Evolutionary conservation across 2,113 vertebrate genomes (phyloP).

Genomic region (Mastomys coucha): DNA sequence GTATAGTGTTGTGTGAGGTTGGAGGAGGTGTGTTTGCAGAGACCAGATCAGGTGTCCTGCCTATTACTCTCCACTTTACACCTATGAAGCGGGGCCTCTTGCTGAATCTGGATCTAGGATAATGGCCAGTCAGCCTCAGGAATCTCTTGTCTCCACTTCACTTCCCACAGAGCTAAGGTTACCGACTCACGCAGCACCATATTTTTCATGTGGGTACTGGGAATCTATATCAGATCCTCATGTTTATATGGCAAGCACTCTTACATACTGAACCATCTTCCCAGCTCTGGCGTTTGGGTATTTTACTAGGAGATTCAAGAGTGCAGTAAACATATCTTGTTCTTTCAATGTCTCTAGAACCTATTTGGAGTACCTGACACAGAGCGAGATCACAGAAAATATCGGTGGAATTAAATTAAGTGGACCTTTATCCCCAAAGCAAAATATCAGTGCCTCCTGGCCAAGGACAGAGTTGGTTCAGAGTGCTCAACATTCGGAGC

Average conservation of each 20-base stretch:
- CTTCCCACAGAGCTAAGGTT: neutral
- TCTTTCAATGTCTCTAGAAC: neutral
- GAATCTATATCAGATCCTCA: neutral
- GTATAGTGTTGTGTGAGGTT: neutral
- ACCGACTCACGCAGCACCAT: too few relatives aligned
- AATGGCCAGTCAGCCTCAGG: neutral
- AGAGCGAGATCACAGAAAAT: conserved; percentile 15
- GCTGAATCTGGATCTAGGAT: neutral
- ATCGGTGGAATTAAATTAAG: conserved; percentile 25
- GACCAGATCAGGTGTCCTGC: neutral
- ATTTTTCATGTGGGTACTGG: too few relatives aligned
- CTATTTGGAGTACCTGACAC: neutral
- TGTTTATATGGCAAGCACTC: neutral
- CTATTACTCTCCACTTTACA: neutral
- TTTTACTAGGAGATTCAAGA: neutral
- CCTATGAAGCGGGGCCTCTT: neutral
- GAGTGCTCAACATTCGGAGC: neutral
- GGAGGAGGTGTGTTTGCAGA: neutral
- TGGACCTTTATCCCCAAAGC: neutral
- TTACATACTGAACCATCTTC: neutral
- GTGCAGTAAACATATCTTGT: neutral
- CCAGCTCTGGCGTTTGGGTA: too few relatives aligned
- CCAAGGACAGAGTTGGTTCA: neutral
- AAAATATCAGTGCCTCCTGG: neutral
- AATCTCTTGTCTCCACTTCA: neutral